These are phyloP conservation scores for Antheraea assamensis DNA, from an alignment of 2,888 invertebrate species.

Conservation along the genomic window DNA sequence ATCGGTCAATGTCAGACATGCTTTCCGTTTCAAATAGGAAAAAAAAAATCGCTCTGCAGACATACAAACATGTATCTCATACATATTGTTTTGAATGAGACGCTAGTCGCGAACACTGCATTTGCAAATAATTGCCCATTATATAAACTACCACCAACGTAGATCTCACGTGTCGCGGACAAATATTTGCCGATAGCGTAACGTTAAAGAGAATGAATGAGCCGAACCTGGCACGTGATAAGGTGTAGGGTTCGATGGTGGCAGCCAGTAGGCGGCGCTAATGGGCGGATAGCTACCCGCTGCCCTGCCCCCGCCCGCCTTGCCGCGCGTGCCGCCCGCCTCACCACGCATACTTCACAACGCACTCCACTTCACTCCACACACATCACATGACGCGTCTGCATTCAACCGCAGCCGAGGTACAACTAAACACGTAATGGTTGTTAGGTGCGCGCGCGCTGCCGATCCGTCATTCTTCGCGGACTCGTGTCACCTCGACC, in stretches of 20 bases:
- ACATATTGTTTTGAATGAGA: conserved; percentile 32
- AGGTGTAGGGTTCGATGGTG: conserved; percentile 89
- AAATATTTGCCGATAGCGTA: conserved; percentile 17
- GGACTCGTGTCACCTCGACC: conserved; percentile 60
- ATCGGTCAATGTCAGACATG: conserved; percentile 73
- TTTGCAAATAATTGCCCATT: background rate
- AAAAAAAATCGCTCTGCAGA: conserved; percentile 16
- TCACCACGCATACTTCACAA: conserved; percentile 78
- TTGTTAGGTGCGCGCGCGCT: conserved; percentile 72
- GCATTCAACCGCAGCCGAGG: conserved; percentile 72
- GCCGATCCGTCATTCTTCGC: conserved; percentile 76
- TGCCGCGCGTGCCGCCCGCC: conserved; percentile 72
- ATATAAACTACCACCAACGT: conserved; percentile 7
- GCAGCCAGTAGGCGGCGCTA: conserved; percentile 92
- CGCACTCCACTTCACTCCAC: conserved; percentile 64
- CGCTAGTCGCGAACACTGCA: conserved; percentile 21
- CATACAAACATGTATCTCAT: conserved; percentile 12
- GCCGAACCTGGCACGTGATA: conserved; percentile 91
- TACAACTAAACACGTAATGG: conserved; percentile 56
- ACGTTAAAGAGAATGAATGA: conserved; percentile 23
- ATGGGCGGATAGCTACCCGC: conserved; percentile 87
- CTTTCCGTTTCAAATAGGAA: conserved; percentile 62
- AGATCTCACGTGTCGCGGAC: conserved; percentile 8
- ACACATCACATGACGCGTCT: conserved; percentile 71
- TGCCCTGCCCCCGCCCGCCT: conserved; percentile 59